phyloP scores from a whole-genome alignment of 2,797 vertebrate genomes.

The Notolepis coatsorum region DNA sequence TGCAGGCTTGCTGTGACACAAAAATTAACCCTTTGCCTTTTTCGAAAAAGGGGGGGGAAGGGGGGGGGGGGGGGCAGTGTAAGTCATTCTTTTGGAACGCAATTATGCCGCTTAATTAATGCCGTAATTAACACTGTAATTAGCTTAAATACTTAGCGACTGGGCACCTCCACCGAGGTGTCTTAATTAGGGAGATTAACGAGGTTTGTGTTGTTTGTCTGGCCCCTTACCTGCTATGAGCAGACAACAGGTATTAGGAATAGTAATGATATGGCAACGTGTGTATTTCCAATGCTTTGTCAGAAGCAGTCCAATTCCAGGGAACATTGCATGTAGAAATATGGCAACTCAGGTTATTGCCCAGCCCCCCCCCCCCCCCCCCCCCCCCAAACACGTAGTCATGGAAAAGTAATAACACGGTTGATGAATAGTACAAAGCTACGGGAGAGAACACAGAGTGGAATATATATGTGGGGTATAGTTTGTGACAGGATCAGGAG shows the following conservation, averaged over 20 bases:
- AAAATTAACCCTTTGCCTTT: constrained; percentile 83
- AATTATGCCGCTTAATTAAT: constrained; percentile 56
- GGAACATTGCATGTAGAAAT: not conserved
- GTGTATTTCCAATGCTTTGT: not conserved
- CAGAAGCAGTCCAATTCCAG: not conserved
- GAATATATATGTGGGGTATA: not conserved
- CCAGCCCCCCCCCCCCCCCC: no score
- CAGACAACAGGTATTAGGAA: constrained; percentile 11
- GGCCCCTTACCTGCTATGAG: constrained; percentile 8
- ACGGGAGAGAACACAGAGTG: not conserved
- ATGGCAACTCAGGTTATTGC: no score
- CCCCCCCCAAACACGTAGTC: no score
- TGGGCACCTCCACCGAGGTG: constrained; percentile 29
- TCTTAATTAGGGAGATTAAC: constrained; percentile 51
- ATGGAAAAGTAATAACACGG: not conserved
- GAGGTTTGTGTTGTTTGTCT: constrained; percentile 23
- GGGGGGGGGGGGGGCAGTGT: constrained; percentile 1
- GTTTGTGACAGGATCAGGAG: not conserved
- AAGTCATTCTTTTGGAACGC: constrained; percentile 39
- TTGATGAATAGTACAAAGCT: not conserved
- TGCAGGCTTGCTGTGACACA: constrained; percentile 87
- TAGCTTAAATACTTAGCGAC: constrained; percentile 43
- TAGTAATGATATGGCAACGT: constrained; percentile 6
- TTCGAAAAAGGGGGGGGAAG: no score
- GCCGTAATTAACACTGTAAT: constrained; percentile 52